Evolutionary conservation across 2,113 vertebrate genomes (phyloP).

Genomic region (Colossoma macropomum): DNA sequence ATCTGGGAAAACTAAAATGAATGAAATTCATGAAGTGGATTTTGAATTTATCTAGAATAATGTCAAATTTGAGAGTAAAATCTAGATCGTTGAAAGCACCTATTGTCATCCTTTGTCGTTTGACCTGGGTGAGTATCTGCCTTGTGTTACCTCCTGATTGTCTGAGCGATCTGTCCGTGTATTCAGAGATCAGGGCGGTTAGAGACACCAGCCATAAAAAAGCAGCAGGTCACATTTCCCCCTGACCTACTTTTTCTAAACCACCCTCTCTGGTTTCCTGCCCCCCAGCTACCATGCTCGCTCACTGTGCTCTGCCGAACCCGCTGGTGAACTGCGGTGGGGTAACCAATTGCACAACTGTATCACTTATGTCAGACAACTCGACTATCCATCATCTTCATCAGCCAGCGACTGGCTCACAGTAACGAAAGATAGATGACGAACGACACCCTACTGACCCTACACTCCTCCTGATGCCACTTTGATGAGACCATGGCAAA

Average conservation of each 20-base stretch:
- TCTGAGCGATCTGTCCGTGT: not conserved
- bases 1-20: no score
- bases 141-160: not conserved
- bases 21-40: no score
- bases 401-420: not conserved
- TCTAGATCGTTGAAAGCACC: not conserved
- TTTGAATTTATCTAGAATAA: no score
- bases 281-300: not conserved
- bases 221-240: slow-evolving; percentile 39
- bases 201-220: not conserved
- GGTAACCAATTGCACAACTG: not conserved
- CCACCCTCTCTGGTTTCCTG: slow-evolving; percentile 4
- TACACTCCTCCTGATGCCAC: not conserved
- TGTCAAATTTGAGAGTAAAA: no score
- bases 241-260: slow-evolving; percentile 40
- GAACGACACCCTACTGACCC: not conserved
- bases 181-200: not conserved
- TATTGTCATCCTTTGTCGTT: not conserved
- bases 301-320: not conserved
- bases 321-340: no score
- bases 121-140: not conserved
- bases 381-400: no score
- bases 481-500: no score
- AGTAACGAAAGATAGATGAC: no score
- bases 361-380: no score